Conservation (phyloP, 2,888 invertebrate genomes). For the Eutolmus rufibarbis region DNA sequence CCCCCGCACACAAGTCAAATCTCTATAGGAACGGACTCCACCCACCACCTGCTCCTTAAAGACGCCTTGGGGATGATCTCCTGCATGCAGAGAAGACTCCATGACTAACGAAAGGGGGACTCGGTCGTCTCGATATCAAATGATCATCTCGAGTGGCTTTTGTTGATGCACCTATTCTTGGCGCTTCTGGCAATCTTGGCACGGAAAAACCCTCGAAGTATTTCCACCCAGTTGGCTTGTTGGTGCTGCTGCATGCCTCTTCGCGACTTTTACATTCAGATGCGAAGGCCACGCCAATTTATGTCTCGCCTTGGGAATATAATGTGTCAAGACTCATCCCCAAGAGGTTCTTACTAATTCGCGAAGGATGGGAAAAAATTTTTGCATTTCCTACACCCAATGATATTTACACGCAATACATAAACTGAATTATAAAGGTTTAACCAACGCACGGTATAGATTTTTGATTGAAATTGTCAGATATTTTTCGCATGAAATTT, state of each 20-base stretch:
- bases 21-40: background rate
- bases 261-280: background rate
- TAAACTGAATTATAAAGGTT: no score
- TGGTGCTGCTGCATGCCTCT: background rate
- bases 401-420: background rate
- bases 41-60: background rate
- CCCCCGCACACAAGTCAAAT: background rate
- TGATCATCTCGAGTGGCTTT: background rate
- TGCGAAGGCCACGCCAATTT: background rate
- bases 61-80: background rate
- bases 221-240: background rate
- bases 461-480: no score
- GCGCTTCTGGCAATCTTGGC: background rate
- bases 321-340: background rate
- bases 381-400: background rate
- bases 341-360: background rate
- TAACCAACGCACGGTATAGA: no score
- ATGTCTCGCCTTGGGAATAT: background rate
- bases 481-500: no score
- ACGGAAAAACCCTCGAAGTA: background rate
- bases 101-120: background rate
- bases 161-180: background rate
- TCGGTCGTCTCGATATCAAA: background rate
- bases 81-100: background rate
- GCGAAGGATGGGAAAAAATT: background rate